Evolutionary conservation across 1,140 invertebrate species (phyloP), one percentile per base, ranked within the genome.

Genomic region (Chelonus insularis): DNA sequence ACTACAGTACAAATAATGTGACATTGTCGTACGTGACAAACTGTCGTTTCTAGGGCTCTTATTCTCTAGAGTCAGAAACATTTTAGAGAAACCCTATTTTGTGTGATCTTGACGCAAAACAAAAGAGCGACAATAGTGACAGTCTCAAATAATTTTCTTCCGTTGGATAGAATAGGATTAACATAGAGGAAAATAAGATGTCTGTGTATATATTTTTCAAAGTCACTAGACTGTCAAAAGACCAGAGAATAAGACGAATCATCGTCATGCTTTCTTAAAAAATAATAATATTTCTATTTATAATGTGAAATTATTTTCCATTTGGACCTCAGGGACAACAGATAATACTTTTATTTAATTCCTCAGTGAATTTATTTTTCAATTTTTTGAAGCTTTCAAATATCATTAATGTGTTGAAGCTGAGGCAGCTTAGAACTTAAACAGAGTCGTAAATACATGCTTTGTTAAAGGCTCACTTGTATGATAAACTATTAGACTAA

Each of bases 401-500:
- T n/a, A n/a, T n/a, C n/a, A n/a, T n/a, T n/a, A n/a, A n/a, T n/a
- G n/a, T n/a, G n/a, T n/a, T n/a, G n/a, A n/a, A n/a, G n/a, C n/a
- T n/a, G n/a, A n/a, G n/a, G n/a, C n/a, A n/a, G n/a, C 25, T 29
- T 4, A 29, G 25, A 29, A 29, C 3, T 29, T 29, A 7, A 4
- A 7, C 2, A 4, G 4, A 25, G 47, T 39, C 52, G 25, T 55
- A 55, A 55, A 55, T 55, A 55, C 20, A 29, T 4, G 34, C 32
- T 36, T 21, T 55, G 16, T 55, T 18, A 39, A 5, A 14, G 18
- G 14, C 34, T 55, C 36, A 6, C 34, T 21, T 21, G 20, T 25
- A 14, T 32, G 34, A 55, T 48, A 55, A 61, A 47, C 51, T 55
- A 61, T 55, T 25, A 37, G 36, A 45, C 23, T 50, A 64, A 64